Evolutionary conservation across 23 tunicate genomes (phyloP).

Genomic region (Phallusia fumigata): DNA sequence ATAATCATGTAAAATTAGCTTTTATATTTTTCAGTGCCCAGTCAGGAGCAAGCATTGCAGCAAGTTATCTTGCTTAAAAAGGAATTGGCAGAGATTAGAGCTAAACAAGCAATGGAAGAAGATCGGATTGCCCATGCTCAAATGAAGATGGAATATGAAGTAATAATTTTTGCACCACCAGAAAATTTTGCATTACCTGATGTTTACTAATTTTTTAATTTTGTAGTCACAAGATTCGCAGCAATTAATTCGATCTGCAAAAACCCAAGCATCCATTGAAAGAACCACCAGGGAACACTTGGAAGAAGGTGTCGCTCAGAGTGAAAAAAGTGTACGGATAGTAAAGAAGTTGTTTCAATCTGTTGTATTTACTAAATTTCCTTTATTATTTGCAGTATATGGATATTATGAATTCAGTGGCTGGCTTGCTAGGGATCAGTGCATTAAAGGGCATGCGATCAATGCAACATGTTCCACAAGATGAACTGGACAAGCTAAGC

Average conservation of each 20-base stretch:
- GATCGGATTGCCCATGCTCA: constrained; percentile 60
- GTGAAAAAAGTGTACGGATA: constrained; percentile 50
- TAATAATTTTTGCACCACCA: background rate
- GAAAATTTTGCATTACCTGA: background rate
- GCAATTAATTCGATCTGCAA: constrained; percentile 37
- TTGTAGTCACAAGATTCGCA: constrained; percentile 34
- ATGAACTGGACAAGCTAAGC: constrained; percentile 44
- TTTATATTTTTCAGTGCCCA: constrained; percentile 44
- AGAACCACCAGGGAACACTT: constrained; percentile 63
- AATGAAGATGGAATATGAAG: constrained; percentile 35
- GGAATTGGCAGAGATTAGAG: constrained; percentile 91
- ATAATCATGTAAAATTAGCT: background rate
- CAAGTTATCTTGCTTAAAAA: constrained; percentile 85
- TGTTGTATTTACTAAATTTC: background rate
- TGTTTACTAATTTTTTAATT: background rate
- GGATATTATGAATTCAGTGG: constrained; percentile 60
- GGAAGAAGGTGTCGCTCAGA: constrained; percentile 37
- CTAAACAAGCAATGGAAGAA: constrained; percentile 84
- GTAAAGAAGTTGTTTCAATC: background rate
- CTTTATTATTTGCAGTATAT: constrained; percentile 33
- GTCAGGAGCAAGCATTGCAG: constrained; percentile 79
- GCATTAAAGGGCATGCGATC: constrained; percentile 38
- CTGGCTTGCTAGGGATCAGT: constrained; percentile 45
- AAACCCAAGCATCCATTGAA: constrained; percentile 67
- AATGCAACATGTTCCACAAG: constrained; percentile 57